These are phyloP conservation scores for Trilocha varians DNA, from an alignment of 2,888 invertebrate species.

Conservation along the genomic window DNA sequence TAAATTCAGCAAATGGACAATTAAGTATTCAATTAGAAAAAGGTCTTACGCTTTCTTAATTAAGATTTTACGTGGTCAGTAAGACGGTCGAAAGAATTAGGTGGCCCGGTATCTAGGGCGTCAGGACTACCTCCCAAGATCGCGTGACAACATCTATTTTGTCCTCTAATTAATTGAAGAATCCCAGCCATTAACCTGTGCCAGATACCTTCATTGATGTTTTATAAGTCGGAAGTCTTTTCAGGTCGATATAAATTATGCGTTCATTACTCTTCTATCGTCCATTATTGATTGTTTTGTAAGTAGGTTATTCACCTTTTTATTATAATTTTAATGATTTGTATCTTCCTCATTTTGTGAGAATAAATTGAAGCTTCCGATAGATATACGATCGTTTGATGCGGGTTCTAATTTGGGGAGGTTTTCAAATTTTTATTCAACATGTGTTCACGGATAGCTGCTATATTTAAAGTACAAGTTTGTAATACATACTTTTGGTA, in stretches of 20 bases:
- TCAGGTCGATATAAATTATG: constrained; percentile 17
- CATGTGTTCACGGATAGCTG: too few species aligned
- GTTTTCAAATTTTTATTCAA: too few species aligned
- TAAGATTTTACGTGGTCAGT: not conserved
- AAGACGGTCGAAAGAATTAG: constrained; percentile 17
- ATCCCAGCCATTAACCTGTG: constrained; percentile 51
- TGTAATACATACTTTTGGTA: too few species aligned
- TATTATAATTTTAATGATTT: not conserved
- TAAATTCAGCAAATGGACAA: too few species aligned
- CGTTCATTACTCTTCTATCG: not conserved
- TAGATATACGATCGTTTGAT: too few species aligned
- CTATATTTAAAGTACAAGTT: too few species aligned
- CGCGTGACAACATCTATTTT: constrained; percentile 51
- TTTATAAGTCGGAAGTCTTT: constrained; percentile 20
- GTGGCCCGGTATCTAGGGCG: constrained; percentile 33
- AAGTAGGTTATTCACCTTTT: not conserved
- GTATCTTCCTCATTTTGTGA: too few species aligned
- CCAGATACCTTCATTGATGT: constrained; percentile 37
- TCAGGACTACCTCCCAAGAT: constrained; percentile 31
- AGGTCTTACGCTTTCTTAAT: not conserved
- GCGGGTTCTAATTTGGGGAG: too few species aligned
- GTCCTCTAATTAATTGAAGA: constrained; percentile 58
- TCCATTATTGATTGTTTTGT: constrained; percentile 12
- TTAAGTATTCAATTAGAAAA: too few species aligned
- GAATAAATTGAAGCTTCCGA: too few species aligned